phyloP scores from a whole-genome alignment of 2,113 vertebrate species.

The Hemicordylus capensis region DNA sequence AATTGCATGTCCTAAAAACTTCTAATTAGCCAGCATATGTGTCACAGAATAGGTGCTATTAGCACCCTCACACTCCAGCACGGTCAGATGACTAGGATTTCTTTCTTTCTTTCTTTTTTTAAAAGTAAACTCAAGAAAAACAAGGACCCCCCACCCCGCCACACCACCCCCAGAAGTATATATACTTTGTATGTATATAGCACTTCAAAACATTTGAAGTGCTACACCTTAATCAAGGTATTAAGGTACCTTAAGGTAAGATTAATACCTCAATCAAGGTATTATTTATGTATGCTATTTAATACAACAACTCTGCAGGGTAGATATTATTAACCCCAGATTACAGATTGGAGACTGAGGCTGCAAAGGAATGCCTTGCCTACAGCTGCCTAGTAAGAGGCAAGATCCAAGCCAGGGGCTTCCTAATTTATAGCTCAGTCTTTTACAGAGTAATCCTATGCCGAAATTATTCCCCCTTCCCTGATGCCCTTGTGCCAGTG shows the following conservation, averaged over 20 bases:
- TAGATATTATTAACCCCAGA: not conserved
- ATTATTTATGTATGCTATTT: not conserved
- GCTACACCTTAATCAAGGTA: too few species aligned
- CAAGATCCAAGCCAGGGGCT: not conserved
- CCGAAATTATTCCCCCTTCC: not conserved
- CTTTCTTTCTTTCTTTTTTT: too few species aligned
- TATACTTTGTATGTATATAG: not conserved
- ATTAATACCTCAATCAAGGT: too few species aligned
- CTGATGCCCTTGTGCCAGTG: not conserved
- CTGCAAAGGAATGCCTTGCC: not conserved
- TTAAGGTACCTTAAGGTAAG: too few species aligned
- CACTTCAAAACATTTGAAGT: not conserved
- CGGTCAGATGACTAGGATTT: conserved; percentile 5
- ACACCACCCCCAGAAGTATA: conserved; percentile 8
- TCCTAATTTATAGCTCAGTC: not conserved
- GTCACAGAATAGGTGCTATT: conserved; percentile 45
- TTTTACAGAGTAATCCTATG: not conserved
- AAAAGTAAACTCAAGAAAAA: not conserved
- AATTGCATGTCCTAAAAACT: conserved; percentile 51
- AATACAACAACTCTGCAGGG: not conserved
- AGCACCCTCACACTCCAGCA: conserved; percentile 45
- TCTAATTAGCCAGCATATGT: conserved; percentile 48
- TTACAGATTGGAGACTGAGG: not conserved
- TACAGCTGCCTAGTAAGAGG: not conserved
- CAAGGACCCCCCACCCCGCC: too few species aligned